Evolutionary conservation across 2,797 vertebrate species (phyloP).

Genomic region (Manis javanica): DNA sequence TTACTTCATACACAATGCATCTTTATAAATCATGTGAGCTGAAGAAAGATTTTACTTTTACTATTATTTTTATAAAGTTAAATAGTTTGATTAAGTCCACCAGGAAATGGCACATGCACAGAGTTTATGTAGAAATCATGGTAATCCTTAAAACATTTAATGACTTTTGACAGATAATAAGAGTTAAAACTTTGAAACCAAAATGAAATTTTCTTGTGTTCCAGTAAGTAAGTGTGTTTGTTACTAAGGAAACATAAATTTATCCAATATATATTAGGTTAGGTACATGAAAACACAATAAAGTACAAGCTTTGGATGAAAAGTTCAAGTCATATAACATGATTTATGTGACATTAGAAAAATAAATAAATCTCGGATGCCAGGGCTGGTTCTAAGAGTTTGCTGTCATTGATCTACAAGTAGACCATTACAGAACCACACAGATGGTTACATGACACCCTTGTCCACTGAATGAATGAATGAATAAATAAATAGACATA

Average conservation of each 20-base stretch:
- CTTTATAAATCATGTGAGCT: background rate
- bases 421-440: background rate
- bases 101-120: constrained; percentile 29
- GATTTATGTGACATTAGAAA: background rate
- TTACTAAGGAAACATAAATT: background rate
- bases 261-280: background rate
- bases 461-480: background rate
- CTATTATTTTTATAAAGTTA: background rate
- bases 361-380: background rate
- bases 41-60: background rate
- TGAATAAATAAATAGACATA: background rate
- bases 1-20: background rate
- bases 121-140: constrained; percentile 27
- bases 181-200: constrained; percentile 14
- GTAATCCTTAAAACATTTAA: constrained; percentile 31
- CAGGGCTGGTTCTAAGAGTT: background rate
- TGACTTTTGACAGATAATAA: constrained; percentile 42
- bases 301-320: background rate
- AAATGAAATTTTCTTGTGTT: background rate
- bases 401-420: background rate
- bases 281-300: background rate
- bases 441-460: background rate
- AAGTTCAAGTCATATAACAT: background rate
- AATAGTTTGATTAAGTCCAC: background rate
- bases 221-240: background rate